phyloP scores from a whole-genome alignment of 2,797 vertebrate genomes.

The Aplochiton taeniatus region DNA sequence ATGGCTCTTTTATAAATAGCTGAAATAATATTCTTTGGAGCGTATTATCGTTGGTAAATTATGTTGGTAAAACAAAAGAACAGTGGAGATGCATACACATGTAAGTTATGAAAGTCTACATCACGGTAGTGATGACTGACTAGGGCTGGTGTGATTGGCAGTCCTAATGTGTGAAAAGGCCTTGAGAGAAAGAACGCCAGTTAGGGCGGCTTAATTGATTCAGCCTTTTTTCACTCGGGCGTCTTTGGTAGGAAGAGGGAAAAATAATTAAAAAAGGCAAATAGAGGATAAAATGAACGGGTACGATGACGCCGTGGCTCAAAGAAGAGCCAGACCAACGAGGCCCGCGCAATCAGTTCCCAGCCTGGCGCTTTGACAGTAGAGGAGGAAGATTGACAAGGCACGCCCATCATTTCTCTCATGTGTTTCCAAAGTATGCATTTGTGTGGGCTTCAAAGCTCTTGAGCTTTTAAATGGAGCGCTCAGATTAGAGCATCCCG shows the following conservation, averaged over 20 bases:
- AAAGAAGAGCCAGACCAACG: constrained; percentile 1
- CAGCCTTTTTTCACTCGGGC: constrained; percentile 7
- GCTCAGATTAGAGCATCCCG: constrained; percentile 67
- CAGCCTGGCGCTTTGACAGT: constrained; percentile 18
- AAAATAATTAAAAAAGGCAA: constrained; percentile 26
- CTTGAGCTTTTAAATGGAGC: constrained; percentile 61
- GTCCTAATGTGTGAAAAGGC: constrained; percentile 16
- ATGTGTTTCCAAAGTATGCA: constrained; percentile 21
- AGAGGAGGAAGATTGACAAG: constrained; percentile 19
- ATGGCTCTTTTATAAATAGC: too few relatives aligned
- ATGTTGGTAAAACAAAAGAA: constrained; percentile 4
- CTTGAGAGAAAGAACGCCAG: not conserved
- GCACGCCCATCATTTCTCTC: not conserved
- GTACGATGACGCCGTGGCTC: not conserved
- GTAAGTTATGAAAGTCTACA: not conserved
- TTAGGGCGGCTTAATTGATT: constrained; percentile 41
- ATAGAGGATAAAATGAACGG: constrained; percentile 26
- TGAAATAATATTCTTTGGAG: too few relatives aligned
- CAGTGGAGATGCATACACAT: not conserved
- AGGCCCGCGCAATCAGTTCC: constrained; percentile 24
- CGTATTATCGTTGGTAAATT: not conserved
- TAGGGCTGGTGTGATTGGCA: not conserved
- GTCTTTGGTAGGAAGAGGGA: constrained; percentile 32
- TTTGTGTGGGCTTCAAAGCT: constrained; percentile 42
- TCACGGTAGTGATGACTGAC: not conserved